Conservation (phyloP, 2,888 invertebrate genomes). For the Yponomeuta sedellus region DNA sequence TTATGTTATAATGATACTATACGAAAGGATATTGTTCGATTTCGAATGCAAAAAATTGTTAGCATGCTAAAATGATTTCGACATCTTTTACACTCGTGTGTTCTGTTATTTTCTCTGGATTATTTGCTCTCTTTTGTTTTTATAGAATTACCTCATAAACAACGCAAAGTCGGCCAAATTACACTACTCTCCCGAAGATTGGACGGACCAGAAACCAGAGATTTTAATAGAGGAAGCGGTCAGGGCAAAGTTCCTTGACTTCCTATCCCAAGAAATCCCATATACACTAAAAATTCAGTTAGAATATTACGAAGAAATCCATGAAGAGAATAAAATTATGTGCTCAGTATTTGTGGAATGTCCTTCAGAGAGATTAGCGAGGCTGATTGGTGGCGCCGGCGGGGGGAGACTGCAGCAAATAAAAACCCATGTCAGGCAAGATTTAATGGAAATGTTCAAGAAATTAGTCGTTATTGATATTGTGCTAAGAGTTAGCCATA, state of each 20-base stretch:
- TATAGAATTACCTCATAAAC: slow-evolving; percentile 81
- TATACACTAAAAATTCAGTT: slow-evolving; percentile 82
- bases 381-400: slow-evolving; percentile 80
- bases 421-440: slow-evolving; percentile 78
- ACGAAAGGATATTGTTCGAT: too few species aligned
- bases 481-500: slow-evolving; percentile 38
- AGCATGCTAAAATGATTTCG: too few species aligned
- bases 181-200: slow-evolving; percentile 79
- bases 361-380: slow-evolving; percentile 77
- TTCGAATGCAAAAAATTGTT: too few species aligned
- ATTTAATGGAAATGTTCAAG: slow-evolving; percentile 80
- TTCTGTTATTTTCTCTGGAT: background rate
- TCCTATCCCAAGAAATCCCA: slow-evolving; percentile 90
- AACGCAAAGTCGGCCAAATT: slow-evolving; percentile 81
- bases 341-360: slow-evolving; percentile 79
- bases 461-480: slow-evolving; percentile 70
- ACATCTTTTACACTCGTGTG: background rate
- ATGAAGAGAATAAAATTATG: slow-evolving; percentile 63
- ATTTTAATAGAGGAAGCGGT: slow-evolving; percentile 84
- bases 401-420: slow-evolving; percentile 85
- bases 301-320: slow-evolving; percentile 79
- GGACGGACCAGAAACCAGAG: slow-evolving; percentile 85
- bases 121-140: slow-evolving; percentile 23
- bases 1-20: too few species aligned
- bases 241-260: slow-evolving; percentile 88